Evolutionary conservation across 2,888 invertebrate species (phyloP).

Genomic region (Clivina fossor): DNA sequence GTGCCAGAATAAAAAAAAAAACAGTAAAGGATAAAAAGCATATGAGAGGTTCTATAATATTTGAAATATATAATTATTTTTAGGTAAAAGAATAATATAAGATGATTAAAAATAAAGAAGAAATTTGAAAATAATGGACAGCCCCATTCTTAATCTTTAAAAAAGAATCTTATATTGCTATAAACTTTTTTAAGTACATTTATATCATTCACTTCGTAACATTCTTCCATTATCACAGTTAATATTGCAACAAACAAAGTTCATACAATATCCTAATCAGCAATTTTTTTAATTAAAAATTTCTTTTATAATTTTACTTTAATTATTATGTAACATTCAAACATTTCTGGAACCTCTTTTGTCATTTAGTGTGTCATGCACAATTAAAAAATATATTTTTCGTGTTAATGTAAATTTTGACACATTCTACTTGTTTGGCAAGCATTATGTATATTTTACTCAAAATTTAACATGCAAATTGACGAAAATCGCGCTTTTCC

Average conservation of each 20-base stretch:
- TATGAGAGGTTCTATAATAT: not conserved
- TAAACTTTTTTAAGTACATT: not conserved
- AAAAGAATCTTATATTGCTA: conserved; percentile 5
- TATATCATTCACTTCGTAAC: not conserved
- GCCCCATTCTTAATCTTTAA: no score
- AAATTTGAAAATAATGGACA: no score
- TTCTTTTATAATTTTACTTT: conserved; percentile 8
- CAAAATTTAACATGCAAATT: conserved; percentile 17
- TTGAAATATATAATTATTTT: not conserved
- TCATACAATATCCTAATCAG: conserved; percentile 20
- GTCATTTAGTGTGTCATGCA: conserved; percentile 10
- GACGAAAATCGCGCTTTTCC: conserved; percentile 14
- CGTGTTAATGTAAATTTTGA: conserved; percentile 26
- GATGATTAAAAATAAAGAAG: no score
- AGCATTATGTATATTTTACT: conserved; percentile 15
- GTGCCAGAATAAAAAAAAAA: no score
- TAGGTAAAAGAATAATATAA: no score
- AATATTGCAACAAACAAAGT: conserved; percentile 29
- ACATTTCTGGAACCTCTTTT: no score
- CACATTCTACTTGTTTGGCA: conserved; percentile 27
- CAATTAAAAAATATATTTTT: conserved; percentile 19
- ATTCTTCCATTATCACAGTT: conserved; percentile 30
- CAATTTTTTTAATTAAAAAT: conserved; percentile 1
- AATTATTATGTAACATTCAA: no score
- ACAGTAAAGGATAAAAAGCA: no score